Conservation (phyloP, 2,113 vertebrate genomes). For the Piaya cayana region DNA sequence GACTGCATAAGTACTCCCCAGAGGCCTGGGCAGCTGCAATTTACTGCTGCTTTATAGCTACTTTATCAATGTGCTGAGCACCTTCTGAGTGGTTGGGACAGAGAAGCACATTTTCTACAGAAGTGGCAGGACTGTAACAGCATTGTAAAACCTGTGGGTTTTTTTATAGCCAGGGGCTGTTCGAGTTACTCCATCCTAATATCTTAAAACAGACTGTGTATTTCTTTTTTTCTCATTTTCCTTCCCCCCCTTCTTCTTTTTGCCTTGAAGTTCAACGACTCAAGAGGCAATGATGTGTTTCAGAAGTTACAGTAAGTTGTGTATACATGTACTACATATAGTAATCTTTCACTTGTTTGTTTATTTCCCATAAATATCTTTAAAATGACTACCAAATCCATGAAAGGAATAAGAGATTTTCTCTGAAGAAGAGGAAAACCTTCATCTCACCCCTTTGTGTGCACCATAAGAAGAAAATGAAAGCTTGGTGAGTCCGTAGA, state of each 20-base stretch:
- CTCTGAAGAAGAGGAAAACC: not conserved
- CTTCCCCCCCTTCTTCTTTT: accelerated
- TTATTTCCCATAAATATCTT: not conserved
- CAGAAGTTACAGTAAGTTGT: not conserved
- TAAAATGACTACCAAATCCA: not conserved
- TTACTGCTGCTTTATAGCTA: not conserved
- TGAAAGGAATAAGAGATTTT: not conserved
- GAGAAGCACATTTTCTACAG: not conserved
- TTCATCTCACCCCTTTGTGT: not conserved
- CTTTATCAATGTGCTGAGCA: not conserved
- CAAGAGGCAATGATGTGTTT: not conserved
- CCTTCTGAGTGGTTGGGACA: not conserved
- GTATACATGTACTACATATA: not conserved
- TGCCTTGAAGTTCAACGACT: not conserved
- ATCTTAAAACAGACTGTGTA: not conserved
- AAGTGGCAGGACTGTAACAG: not conserved
- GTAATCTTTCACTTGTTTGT: not conserved
- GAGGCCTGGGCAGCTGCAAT: not conserved
- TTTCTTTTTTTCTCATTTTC: accelerated
- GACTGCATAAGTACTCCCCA: not conserved
- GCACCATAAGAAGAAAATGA: not conserved
- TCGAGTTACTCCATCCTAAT: not conserved
- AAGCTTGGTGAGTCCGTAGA: not conserved
- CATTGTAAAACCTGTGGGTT: not conserved
- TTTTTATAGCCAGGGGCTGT: not conserved